Percentiles rank a stretch among this genome's conserved stretches.
Evolutionary conservation across 2,113 vertebrate genomes (phyloP).

Genomic region (Oryzias javanicus): DNA sequence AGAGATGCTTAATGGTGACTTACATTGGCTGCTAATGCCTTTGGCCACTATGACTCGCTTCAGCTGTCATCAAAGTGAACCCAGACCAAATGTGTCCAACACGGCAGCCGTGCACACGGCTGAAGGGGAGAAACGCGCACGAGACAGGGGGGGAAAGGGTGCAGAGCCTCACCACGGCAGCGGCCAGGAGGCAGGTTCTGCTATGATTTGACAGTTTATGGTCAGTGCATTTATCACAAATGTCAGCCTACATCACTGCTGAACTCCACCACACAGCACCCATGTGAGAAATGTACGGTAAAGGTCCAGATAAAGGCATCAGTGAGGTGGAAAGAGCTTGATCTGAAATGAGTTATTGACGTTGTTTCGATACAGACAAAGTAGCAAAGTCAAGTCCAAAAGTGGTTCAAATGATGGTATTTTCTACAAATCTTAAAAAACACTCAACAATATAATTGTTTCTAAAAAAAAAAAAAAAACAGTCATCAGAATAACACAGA

Average conservation of each 20-base stretch:
- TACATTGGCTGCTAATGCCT: slow-evolving; percentile 55
- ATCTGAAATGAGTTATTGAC: background rate
- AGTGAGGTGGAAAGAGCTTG: slow-evolving; percentile 4
- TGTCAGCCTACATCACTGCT: slow-evolving; percentile 65
- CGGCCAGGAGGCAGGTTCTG: slow-evolving; percentile 54
- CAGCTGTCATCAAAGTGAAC: slow-evolving; percentile 53
- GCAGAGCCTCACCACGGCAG: slow-evolving; percentile 52
- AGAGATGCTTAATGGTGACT: slow-evolving; percentile 59
- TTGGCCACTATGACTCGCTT: slow-evolving; percentile 63
- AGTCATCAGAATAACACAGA: too few species aligned
- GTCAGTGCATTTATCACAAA: slow-evolving; percentile 76
- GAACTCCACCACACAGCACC: slow-evolving; percentile 22
- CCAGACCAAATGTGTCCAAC: slow-evolving; percentile 63
- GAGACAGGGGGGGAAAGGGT: slow-evolving; percentile 42
- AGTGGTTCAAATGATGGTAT: background rate
- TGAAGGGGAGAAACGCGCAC: slow-evolving; percentile 43
- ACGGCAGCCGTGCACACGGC: slow-evolving; percentile 35
- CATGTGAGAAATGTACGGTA: slow-evolving; percentile 14
- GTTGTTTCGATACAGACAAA: slow-evolving; percentile 8
- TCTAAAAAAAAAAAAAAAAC: too few species aligned
- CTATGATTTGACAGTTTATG: slow-evolving; percentile 72
- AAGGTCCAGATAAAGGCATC: slow-evolving; percentile 21
- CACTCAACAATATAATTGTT: too few species aligned
- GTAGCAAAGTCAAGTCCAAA: background rate
- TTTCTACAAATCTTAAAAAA: too few species aligned